A percentile compares a stretch with the other conserved stretches of the same genome.
phyloP scores from a whole-genome alignment of 2,888 invertebrate species.

The Drosophila rellima region DNA sequence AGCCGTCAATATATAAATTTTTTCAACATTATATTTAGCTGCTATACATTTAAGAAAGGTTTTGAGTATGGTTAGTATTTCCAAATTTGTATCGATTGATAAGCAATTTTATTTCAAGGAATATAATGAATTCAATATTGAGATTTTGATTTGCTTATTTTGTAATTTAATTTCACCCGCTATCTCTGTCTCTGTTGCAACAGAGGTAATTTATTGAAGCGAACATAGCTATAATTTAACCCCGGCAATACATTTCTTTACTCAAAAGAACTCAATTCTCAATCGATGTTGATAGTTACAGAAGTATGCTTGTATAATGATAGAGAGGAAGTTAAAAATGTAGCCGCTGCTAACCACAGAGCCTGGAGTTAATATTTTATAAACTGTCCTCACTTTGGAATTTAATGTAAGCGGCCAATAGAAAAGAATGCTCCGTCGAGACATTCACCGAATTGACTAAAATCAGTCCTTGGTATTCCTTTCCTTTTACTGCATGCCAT shows the following conservation, averaged over 20 bases:
- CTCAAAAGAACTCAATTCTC: constrained; percentile 17
- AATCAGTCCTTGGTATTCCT: constrained; percentile 36
- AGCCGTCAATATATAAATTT: neutral
- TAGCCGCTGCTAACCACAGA: constrained; percentile 34
- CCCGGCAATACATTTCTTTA: constrained; percentile 56
- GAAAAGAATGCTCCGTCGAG: constrained; percentile 65
- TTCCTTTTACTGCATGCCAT: constrained; percentile 53
- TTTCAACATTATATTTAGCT: neutral
- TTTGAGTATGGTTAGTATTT: no score
- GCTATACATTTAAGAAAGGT: neutral
- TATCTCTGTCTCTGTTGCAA: constrained; percentile 4
- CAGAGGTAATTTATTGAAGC: constrained; percentile 66
- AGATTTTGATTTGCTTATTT: no score
- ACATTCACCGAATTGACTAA: constrained; percentile 43
- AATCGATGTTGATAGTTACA: constrained; percentile 45
- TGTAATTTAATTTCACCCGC: neutral
- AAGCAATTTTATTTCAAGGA: neutral
- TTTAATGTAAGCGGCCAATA: constrained; percentile 74
- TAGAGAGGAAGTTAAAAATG: constrained; percentile 38
- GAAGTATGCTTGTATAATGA: constrained; percentile 54
- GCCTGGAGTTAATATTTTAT: constrained; percentile 75
- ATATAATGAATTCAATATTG: neutral
- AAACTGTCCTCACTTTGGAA: constrained; percentile 72
- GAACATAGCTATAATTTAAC: constrained; percentile 65
- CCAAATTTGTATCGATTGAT: neutral